Conservation (phyloP, 2,888 invertebrate genomes). For the Sarcophaga caerulescens region DNA sequence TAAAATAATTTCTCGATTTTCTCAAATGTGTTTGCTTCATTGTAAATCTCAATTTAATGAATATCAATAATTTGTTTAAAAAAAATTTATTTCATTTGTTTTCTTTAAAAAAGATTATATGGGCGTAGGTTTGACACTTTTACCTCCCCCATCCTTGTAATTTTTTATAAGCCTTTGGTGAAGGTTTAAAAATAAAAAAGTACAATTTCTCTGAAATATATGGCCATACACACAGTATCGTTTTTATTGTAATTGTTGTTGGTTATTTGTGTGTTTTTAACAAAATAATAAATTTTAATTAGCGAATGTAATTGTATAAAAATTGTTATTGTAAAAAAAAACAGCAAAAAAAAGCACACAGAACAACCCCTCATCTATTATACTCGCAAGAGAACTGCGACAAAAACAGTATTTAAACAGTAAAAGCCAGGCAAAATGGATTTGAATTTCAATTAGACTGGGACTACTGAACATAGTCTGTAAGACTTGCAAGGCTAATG, state of each 20-base stretch:
- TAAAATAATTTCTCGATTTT: no score
- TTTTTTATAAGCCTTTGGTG: background rate
- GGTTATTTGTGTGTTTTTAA: slow-evolving; percentile 1
- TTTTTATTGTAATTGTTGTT: background rate
- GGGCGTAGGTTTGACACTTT: background rate
- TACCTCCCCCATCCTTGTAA: no score
- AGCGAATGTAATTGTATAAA: slow-evolving; percentile 61
- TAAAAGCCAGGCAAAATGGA: no score
- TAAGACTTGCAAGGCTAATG: no score
- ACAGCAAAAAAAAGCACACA: background rate
- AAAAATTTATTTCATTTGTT: no score
- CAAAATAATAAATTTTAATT: slow-evolving; percentile 60
- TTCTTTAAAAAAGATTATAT: background rate
- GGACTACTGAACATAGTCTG: no score
- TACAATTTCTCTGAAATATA: slow-evolving; percentile 4
- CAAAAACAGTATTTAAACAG: background rate
- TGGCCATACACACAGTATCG: background rate
- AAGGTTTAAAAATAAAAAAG: background rate
- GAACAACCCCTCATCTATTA: slow-evolving; percentile 36
- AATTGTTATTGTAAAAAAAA: slow-evolving; percentile 56
- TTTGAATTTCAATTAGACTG: no score
- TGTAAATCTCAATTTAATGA: no score
- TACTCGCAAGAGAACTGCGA: background rate
- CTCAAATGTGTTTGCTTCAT: no score
- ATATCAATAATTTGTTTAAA: no score